phyloP scores from a whole-genome alignment of 2,113 vertebrate genomes.

The Engystomops pustulosus region DNA sequence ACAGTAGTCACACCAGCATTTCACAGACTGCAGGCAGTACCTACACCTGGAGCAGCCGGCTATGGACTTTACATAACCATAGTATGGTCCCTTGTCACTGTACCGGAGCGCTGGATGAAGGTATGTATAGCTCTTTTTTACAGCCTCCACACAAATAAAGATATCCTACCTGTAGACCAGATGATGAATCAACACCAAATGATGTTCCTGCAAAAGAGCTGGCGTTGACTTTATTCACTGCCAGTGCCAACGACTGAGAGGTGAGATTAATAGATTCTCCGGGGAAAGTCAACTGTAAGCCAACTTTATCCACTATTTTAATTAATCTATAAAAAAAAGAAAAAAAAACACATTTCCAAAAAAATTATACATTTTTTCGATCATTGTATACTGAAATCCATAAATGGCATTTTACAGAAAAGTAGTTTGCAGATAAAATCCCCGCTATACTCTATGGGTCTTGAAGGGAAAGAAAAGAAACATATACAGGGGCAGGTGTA shows the following conservation, averaged over 20 bases:
- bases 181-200: conserved; percentile 77
- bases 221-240: conserved; percentile 77
- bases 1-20: no score
- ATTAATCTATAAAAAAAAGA: conserved; percentile 79
- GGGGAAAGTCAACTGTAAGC: conserved; percentile 79
- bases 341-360: background rate
- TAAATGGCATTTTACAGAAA: background rate
- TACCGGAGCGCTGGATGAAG: no score
- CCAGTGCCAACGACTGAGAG: conserved; percentile 81
- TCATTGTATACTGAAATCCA: background rate
- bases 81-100: no score
- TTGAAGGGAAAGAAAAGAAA: no score
- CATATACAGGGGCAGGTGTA: no score
- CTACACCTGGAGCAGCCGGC: no score
- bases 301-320: conserved; percentile 81
- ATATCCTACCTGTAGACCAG: conserved; percentile 79
- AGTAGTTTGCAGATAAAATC: no score
- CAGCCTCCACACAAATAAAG: no score
- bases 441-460: no score
- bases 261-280: conserved; percentile 68
- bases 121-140: no score
- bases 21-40: no score
- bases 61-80: no score
- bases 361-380: background rate
- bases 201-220: conserved; percentile 75